These are phyloP conservation scores for Eciton burchellii DNA, from an alignment of 1,140 invertebrate species.

Conservation along the genomic window DNA sequence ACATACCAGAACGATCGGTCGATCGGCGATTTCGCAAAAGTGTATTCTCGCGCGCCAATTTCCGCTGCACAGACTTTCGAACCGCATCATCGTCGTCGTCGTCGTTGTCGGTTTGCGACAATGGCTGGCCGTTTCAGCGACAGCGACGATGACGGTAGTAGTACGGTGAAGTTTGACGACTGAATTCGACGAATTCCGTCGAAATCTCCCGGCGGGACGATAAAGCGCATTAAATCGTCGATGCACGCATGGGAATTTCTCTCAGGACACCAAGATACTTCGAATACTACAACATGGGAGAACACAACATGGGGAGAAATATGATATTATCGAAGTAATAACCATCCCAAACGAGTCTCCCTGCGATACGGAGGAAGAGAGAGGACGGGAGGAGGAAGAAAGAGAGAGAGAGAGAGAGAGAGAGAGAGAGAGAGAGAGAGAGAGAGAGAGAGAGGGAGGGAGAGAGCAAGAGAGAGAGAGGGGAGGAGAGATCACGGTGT, in stretches of 20 bases:
- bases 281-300: too few species aligned
- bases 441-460: too few species aligned
- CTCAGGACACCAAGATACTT: conserved; percentile 1
- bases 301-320: background rate
- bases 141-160: conserved; percentile 61
- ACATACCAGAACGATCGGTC: conserved; percentile 62
- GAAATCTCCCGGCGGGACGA: conserved; percentile 47
- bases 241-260: conserved; percentile 8
- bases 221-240: background rate
- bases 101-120: conserved; percentile 36
- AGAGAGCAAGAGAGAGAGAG: background rate
- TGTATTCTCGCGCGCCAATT: conserved; percentile 72
- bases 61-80: conserved; percentile 11
- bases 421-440: background rate
- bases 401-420: too few species aligned
- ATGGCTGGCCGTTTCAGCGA: conserved; percentile 47
- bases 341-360: conserved; percentile 19
- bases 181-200: conserved; percentile 55
- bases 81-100: too few species aligned
- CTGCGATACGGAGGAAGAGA: background rate
- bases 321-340: conserved; percentile 41
- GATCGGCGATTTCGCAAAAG: conserved; percentile 69
- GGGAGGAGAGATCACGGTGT: background rate
- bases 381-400: too few species aligned
- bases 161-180: conserved; percentile 72